Percentiles rank a stretch among this genome's conserved stretches.
Conservation (phyloP, 2,888 invertebrate species). For the Hyles lineata region DNA sequence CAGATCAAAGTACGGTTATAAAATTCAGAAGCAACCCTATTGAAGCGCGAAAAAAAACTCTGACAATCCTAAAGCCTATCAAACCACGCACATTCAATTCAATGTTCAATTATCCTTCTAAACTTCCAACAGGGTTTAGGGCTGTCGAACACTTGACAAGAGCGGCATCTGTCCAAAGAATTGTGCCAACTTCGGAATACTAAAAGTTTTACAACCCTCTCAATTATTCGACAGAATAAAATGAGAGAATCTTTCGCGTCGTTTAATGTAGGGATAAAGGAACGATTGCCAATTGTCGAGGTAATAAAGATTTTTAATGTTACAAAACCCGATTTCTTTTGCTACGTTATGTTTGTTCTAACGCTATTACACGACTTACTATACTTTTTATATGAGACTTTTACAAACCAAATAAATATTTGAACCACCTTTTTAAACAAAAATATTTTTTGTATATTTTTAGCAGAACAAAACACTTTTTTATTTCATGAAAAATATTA, state of each 20-base stretch:
- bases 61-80: background rate
- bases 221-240: constrained; percentile 12
- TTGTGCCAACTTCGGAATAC: constrained; percentile 1
- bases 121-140: constrained; percentile 4
- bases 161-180: constrained; percentile 3
- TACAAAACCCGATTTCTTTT: background rate
- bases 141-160: background rate
- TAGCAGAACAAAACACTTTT: too few species aligned
- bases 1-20: too few species aligned
- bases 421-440: too few species aligned
- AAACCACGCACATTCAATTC: background rate
- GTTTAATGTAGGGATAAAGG: too few species aligned
- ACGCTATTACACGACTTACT: too few species aligned
- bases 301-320: background rate
- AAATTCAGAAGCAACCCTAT: too few species aligned
- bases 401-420: too few species aligned
- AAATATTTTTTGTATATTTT: too few species aligned
- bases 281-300: background rate
- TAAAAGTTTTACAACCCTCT: constrained; percentile 1
- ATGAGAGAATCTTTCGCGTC: background rate
- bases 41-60: background rate
- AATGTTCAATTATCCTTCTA: background rate
- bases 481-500: too few species aligned
- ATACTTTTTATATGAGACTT: too few species aligned
- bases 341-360: too few species aligned